Base-by-base conservation (phyloP, 2,888 invertebrate species). In the Hecatera dysodea region DNA sequence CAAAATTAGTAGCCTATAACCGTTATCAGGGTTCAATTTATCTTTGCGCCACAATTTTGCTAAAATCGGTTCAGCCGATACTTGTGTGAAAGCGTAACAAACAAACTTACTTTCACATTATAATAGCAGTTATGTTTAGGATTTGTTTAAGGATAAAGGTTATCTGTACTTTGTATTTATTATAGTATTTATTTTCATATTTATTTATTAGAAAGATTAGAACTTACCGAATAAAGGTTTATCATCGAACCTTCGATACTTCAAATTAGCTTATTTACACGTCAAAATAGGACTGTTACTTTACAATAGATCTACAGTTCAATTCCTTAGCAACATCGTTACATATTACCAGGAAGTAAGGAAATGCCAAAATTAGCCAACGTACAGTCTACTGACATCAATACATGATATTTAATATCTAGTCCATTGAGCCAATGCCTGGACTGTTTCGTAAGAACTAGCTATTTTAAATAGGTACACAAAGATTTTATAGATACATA, bases 331-430 rank as follows among this genome's bases (percentile, higher is more conserved):
- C 8, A 44, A 59, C 27, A 61, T 27, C 6, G 17, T 39, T 55
- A 3, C 33, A 42, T n/a, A n/a, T 11, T 42, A 27, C 3, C 9
- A 52, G 24, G 22, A 55, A 77, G 33, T 48, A 46, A 77, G 11
- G 24, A 53, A 46, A 53, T 39, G 46, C 27, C 29, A 46, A 46
- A 46, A 36, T 76, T 57, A 29, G 44, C n/a, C 55, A 48, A 22
- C 29, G 7, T 61, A 29, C 29, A 48, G 19, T 70, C 61, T 71
- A 62, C 24, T 62, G 50, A 27, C 44, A 52, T 61, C 39, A 29
- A 68, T 73, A 44, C 27, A 55, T 60, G 56, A 44, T 50, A 74
- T 55, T 70, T 50, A 19, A 39, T 60, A 74, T 52, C 22, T 69
- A 55, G 33, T 19, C n/a, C 17, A 52, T 29, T 50, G 70, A 33